Conservation (phyloP, 2,888 invertebrate species). For the Himalopsyche anomala region DNA sequence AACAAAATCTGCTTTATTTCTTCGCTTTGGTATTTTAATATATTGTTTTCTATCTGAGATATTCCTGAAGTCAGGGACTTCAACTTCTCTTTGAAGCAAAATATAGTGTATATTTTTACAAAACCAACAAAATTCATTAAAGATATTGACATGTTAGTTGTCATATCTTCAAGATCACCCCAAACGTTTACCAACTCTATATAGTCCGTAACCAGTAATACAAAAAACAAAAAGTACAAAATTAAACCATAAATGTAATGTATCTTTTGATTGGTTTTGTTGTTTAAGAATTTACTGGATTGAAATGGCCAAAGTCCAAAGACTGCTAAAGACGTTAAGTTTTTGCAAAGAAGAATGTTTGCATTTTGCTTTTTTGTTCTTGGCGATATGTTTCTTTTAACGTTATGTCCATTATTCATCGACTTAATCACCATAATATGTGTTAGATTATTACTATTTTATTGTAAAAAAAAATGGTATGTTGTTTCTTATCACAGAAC, state of each 20-base stretch:
- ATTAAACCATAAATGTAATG: conserved; percentile 55
- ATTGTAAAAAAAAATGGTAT: no score
- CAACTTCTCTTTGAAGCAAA: conserved; percentile 51
- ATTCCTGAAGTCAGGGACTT: conserved; percentile 51
- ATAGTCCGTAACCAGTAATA: conserved; percentile 60
- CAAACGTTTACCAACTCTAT: conserved; percentile 59
- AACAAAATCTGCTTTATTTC: conserved; percentile 44
- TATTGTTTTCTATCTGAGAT: conserved; percentile 54
- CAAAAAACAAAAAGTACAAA: conserved; percentile 53
- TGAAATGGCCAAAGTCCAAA: conserved; percentile 62
- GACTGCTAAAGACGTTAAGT: conserved; percentile 56
- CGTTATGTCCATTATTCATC: background rate
- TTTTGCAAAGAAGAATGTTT: conserved; percentile 54
- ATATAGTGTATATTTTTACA: conserved; percentile 58
- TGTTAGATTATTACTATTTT: no score
- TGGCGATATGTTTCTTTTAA: conserved; percentile 41
- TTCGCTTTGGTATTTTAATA: conserved; percentile 47
- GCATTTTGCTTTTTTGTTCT: background rate
- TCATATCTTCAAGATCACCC: conserved; percentile 62
- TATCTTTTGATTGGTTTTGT: conserved; percentile 34
- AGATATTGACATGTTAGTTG: conserved; percentile 62
- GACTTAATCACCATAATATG: background rate
- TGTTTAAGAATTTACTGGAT: conserved; percentile 52
- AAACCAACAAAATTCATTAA: conserved; percentile 58
- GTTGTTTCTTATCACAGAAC: no score